Conservation (phyloP, 2,888 invertebrate species). For the Cynaeus angustus region DNA sequence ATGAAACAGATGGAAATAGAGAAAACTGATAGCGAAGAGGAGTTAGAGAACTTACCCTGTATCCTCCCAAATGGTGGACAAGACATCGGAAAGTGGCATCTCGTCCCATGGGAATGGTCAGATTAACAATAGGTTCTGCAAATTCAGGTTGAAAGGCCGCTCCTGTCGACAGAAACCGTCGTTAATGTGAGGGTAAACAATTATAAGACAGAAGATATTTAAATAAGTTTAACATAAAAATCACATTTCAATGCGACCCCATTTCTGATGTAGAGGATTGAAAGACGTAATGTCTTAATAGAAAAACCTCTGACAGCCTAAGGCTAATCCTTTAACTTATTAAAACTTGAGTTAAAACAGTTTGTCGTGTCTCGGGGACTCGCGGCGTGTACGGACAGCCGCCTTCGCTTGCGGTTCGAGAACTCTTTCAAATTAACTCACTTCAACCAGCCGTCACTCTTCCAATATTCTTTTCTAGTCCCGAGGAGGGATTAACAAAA, state of each 20-base stretch:
- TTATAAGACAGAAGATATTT: conserved; percentile 31
- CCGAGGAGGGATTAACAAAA: conserved; percentile 69
- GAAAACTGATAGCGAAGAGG: conserved; percentile 33
- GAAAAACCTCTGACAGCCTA: conserved; percentile 67
- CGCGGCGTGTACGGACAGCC: conserved; percentile 64
- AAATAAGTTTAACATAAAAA: conserved; percentile 48
- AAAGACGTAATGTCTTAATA: conserved; percentile 66
- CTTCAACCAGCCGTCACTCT: conserved; percentile 67
- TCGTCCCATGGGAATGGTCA: conserved; percentile 88
- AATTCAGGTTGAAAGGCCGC: conserved; percentile 88
- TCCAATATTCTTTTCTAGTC: conserved; percentile 65
- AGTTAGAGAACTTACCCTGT: conserved; percentile 80
- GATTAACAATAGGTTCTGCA: conserved; percentile 86
- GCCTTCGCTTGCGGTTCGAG: conserved; percentile 64
- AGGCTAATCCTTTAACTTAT: conserved; percentile 71
- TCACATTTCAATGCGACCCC: conserved; percentile 50
- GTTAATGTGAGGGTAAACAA: conserved; percentile 42
- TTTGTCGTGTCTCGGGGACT: conserved; percentile 67
- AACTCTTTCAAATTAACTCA: conserved; percentile 69
- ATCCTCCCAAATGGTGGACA: conserved; percentile 90
- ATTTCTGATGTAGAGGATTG: conserved; percentile 51
- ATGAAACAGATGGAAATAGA: conserved; percentile 40
- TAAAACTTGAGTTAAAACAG: conserved; percentile 71
- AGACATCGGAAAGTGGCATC: conserved; percentile 92
- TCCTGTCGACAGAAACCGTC: conserved; percentile 56